Base-by-base conservation (phyloP, 2,888 invertebrate genomes). In the Microplitis deprimator region DNA sequence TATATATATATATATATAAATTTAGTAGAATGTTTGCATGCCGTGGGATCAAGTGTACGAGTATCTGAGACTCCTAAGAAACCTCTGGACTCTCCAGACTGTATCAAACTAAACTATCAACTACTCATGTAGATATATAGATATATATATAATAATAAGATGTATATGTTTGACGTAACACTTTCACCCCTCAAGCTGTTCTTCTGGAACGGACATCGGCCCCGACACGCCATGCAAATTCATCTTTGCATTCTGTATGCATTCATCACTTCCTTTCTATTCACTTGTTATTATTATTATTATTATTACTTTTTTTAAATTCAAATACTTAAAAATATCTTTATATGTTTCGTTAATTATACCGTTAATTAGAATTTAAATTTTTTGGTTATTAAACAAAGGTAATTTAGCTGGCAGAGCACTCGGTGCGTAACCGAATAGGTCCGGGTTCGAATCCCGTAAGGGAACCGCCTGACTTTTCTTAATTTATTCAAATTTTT, bases 111-210 rank as follows among this genome's bases (percentile, higher is more conserved):
- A 73, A 60, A 17, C 40, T 41, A 16, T 16, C 61, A 59, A 29
- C 39, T 65, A 65, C 29, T 65, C 60, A 70, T 83, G 83, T 84
- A 84, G 13, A 50, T 50, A 13, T 8, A 50, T 50, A 50, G 29
- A 50, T 50, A 50, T 13, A 8, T 13, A 50, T 85, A 74, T 83
- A 81, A 81, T 85, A 86, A 86, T 85, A 84, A 87, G 87, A 87
- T 86, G 87, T 85, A 84, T 83, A 83, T 81, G 77, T 84, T 78
- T 87, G 87, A 87, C 86, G 83, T 85, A 87, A 87, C 85, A 88
- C 88, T 88, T 88, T 88, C 88, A 87, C 88, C 88, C 87, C 87
- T 80, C 77, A 59, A 75, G 75, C 29, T 59, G 65, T 41, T 62
- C 79, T 80, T 79, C 61, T 71, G 62, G 64, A 73, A 71, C 69